Base-by-base conservation (phyloP, 92 coral and sea anemone genomes). In the Epizoanthus ramosus region DNA sequence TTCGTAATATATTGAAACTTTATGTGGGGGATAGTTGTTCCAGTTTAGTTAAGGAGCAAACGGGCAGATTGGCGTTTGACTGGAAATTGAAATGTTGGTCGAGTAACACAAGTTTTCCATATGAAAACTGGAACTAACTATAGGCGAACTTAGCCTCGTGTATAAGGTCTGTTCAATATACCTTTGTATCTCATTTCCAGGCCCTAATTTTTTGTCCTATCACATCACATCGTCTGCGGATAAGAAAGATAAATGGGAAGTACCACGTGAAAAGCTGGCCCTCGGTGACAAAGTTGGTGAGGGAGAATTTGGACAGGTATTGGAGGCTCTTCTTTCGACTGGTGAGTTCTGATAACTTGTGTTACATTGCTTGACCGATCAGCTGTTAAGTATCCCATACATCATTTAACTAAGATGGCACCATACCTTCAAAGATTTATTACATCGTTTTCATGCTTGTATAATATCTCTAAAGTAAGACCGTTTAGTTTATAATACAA, bases 281-380 rank as follows among this genome's bases (percentile, higher is more conserved):
- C 80, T 84, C 18, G 98, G 98, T 4, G 94, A 89, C 71, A 89
- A 84, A 79, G 90, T 93, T 18, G 98, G 98, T 21, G 98, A 93
- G 68, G 95, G 98, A 22, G 95, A 93, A 66, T 93, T 93, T 87
- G 98, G 98, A 5, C 67, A 87, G 58, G 98, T 93, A 41, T 68
- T 89, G 18, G 91, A 80, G 67, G 98, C 95, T 14, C 87, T 90
- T 2, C 74, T 93, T 21, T 80, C 82, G 73, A 91, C 92, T 13
- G 88, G 98, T 93, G 19, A 25, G 97, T 85, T n/a, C 3, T 4
- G 10, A 33, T 9, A 5, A 37, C 14, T 6, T 21, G 24, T 0
- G 35, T 64, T 75, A 23, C 25, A 35, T 53, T 2, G 2, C 53
- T 8, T 10, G 7, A 47, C 13, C 0, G 53, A 47, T 0, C 53